Conservation (phyloP, 2,113 vertebrate species). For the Lycaon pictus region DNA sequence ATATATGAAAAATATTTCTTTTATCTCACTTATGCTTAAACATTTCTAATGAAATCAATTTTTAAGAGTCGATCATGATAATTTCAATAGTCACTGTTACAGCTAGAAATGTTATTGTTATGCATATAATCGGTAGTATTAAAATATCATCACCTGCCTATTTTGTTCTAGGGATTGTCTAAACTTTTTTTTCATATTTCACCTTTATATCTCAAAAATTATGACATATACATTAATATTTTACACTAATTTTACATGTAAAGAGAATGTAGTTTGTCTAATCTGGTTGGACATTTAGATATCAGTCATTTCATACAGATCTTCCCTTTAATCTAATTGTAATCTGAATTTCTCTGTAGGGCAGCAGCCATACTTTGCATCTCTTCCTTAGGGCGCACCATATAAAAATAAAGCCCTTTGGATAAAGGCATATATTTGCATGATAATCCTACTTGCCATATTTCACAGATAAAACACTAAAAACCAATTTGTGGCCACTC, state of each 20-base stretch:
- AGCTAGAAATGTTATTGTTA: neutral
- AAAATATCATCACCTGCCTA: neutral
- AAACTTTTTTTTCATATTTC: neutral
- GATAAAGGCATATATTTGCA: neutral
- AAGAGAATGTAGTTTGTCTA: neutral
- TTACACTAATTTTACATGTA: neutral
- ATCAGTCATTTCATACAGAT: neutral
- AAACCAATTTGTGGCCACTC: neutral
- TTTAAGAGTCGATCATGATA: neutral
- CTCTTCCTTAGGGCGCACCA: neutral
- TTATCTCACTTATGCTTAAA: neutral
- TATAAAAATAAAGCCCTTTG: neutral
- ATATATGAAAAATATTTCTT: neutral
- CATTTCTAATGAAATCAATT: neutral
- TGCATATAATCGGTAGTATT: neutral
- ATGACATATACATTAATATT: neutral
- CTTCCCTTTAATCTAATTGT: neutral
- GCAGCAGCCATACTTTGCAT: neutral
- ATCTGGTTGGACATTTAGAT: neutral
- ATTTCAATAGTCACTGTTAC: neutral
- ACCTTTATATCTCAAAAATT: neutral
- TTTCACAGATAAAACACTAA: neutral
- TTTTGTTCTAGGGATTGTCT: neutral
- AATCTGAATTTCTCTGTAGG: neutral
- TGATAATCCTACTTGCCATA: neutral